Evolutionary conservation across 2,888 invertebrate genomes (phyloP), one percentile per base, ranked within the genome.

Genomic region (Myopa testacea): DNA sequence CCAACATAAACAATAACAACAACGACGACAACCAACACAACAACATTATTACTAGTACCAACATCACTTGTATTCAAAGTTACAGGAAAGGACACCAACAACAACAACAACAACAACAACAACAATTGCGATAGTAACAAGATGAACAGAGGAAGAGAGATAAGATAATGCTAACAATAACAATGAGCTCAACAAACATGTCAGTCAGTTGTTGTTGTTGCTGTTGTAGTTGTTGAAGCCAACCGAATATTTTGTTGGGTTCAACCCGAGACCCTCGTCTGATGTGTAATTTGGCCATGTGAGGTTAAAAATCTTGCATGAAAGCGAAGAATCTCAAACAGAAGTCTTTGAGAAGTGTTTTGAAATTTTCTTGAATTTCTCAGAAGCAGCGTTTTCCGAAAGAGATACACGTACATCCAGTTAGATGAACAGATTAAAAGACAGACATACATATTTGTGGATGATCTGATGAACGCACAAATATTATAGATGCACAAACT

Each of bases 11-110:
- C 34, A 78, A 79, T 78, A 34, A 14, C 60, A 68, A 34, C 62
- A 76, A 16, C 37, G 26, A 72, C 78, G 76, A 71, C 69, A 75
- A 58, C 63, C 62, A 75, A 69, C 73, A 63, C 63, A 69, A 34
- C 60, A 69, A 60, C 65, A 62, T 26, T 26, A 26, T 2, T 26
- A 26, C 1, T 26, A 26, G 26, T 26, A 26, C 26, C 26, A 26
- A 26, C 26, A 26, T 26, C 26, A 26, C 26, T 26, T 26, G 26
- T 2, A 26, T 26, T 2, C 16, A 16, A n/a, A 55, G 55, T n/a
- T 3, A 55, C 14, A 55, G 55, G n/a, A 55, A 55, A n/a, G 16
- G 76, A 71, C 69, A 77, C 65, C 63, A 67, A 75, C 71, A 75
- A 63, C 63, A 69, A 34, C 60, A 69, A 60, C 65, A 62, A 34